Percentiles rank a stretch among this genome's conserved stretches.
phyloP scores from a whole-genome alignment of 2,797 vertebrate species.

The Enteromius anoplus region DNA sequence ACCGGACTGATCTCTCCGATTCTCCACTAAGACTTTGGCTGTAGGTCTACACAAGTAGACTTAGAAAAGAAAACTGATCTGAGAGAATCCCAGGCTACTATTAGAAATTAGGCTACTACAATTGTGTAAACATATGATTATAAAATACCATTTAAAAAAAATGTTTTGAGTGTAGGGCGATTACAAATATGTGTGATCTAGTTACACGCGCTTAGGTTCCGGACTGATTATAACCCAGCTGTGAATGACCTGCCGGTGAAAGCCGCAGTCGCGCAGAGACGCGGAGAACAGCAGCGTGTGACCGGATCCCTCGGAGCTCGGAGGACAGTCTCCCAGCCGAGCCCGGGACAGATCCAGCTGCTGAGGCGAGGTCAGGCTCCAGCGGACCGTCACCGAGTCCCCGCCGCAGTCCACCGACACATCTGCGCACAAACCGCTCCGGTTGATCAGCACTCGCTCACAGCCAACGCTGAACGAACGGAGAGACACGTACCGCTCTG shows the following conservation, averaged over 20 bases:
- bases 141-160: no score
- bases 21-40: no score
- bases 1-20: no score
- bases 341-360: slow-evolving; percentile 34
- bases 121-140: no score
- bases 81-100: no score
- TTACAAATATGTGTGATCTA: no score
- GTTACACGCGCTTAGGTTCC: no score
- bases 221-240: no score
- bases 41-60: no score
- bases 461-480: not conserved
- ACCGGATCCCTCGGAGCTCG: not conserved
- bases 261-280: slow-evolving; percentile 41
- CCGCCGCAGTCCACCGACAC: slow-evolving; percentile 29
- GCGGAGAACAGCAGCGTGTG: slow-evolving; percentile 34
- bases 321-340: slow-evolving; percentile 45
- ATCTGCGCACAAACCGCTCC: not conserved
- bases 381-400: slow-evolving; percentile 33
- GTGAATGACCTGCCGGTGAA: not conserved
- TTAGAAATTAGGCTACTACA: no score
- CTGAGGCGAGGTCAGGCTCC: slow-evolving; percentile 23
- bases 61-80: no score
- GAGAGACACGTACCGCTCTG: slow-evolving; percentile 57
- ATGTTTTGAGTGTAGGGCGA: no score
- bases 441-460: not conserved